Evolutionary conservation across 2,113 vertebrate species (phyloP).

Genomic region (Salvelinus fontinalis): DNA sequence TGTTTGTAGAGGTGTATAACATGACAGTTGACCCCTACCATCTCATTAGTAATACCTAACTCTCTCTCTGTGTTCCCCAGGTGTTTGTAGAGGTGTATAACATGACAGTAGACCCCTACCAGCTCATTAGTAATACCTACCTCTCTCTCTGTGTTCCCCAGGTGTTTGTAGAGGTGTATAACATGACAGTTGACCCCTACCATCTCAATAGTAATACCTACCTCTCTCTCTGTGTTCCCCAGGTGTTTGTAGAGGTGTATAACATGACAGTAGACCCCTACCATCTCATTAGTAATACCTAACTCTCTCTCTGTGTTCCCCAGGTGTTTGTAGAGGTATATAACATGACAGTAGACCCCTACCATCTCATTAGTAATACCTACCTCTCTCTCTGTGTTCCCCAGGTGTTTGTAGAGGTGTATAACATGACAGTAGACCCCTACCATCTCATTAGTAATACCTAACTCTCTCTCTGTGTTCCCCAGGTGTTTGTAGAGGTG

Average conservation of each 20-base stretch:
- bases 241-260: not conserved
- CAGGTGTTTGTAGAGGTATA: constrained; percentile 85
- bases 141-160: too few relatives aligned
- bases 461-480: not conserved
- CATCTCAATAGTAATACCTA: constrained; percentile 75
- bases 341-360: constrained; percentile 89
- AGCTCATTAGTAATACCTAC: too few relatives aligned
- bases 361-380: too few relatives aligned
- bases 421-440: constrained; percentile 93
- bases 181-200: constrained; percentile 91
- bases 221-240: not conserved
- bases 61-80: not conserved
- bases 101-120: too few relatives aligned
- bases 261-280: too few relatives aligned
- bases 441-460: constrained; percentile 79
- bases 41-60: too few relatives aligned
- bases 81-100: too few relatives aligned
- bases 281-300: too few relatives aligned
- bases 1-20: not conserved
- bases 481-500: not conserved
- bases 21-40: too few relatives aligned
- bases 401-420: constrained; percentile 90
- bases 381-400: too few relatives aligned
- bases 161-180: constrained; percentile 95
- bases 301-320: too few relatives aligned